Percentiles rank a stretch among this genome's conserved stretches.
phyloP scores from a whole-genome alignment of 2,888 invertebrate genomes.

The Hirudinaria manillensis region DNA sequence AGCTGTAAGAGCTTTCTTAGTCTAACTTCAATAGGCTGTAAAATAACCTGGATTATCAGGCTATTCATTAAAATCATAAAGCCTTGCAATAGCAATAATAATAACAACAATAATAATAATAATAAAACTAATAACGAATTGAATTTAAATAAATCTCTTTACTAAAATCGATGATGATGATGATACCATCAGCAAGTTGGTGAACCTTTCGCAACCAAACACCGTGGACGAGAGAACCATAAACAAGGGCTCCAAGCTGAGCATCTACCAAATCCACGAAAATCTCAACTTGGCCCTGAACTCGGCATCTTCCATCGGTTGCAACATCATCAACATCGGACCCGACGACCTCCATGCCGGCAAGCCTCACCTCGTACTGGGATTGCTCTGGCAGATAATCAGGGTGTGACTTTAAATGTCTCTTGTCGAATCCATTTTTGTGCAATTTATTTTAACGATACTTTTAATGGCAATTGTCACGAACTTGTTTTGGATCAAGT shows the following conservation, averaged over 20 bases:
- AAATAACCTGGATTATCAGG: neutral
- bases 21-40: neutral
- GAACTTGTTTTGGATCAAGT: too few species aligned
- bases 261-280: conserved; percentile 72
- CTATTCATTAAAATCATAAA: neutral
- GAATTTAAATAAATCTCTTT: too few species aligned
- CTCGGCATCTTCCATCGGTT: conserved; percentile 97
- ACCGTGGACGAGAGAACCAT: conserved; percentile 97
- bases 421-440: neutral
- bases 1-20: neutral
- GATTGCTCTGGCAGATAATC: conserved; percentile 97
- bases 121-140: too few species aligned
- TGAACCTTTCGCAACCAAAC: conserved; percentile 97
- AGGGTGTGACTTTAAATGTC: conserved; percentile 58
- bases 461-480: too few species aligned
- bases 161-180: too few species aligned
- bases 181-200: conserved; percentile 73
- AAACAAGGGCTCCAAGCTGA: conserved; percentile 63
- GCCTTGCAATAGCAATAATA: neutral
- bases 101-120: neutral
- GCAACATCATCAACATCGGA: conserved; percentile 81
- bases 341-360: conserved; percentile 90
- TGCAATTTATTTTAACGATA: neutral
- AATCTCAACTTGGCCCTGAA: conserved; percentile 89
- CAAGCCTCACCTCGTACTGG: conserved; percentile 86